Conservation (phyloP, 2,888 invertebrate species). For the Syritta pipiens region DNA sequence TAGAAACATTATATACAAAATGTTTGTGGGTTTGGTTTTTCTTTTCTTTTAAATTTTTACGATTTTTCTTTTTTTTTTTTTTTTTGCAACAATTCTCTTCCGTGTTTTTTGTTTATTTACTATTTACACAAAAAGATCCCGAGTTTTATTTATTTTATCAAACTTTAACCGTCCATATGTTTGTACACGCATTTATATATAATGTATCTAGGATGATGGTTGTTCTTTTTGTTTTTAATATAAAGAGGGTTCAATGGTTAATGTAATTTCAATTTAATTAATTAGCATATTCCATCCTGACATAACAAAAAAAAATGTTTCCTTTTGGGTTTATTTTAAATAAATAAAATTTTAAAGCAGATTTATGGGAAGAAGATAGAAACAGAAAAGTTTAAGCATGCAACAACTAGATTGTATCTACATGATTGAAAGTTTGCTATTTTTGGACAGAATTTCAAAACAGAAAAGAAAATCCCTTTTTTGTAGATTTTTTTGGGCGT, state of each 20-base stretch:
- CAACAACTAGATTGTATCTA: conserved; percentile 28
- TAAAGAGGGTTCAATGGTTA: conserved; percentile 44
- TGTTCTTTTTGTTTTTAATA: conserved; percentile 34
- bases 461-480: conserved; percentile 32
- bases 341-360: conserved; percentile 21
- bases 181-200: conserved; percentile 79
- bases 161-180: conserved; percentile 68
- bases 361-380: neutral
- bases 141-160: conserved; percentile 42
- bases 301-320: conserved; percentile 54
- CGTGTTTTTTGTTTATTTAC: conserved; percentile 39
- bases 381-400: conserved; percentile 38
- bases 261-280: conserved; percentile 20
- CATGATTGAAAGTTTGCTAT: conserved; percentile 6
- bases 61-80: conserved; percentile 54
- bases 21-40: conserved; percentile 72
- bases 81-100: conserved; percentile 63
- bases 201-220: conserved; percentile 76
- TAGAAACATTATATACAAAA: conserved; percentile 80
- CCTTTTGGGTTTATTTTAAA: conserved; percentile 30
- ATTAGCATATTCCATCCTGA: conserved; percentile 38
- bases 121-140: conserved; percentile 45
- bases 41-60: conserved; percentile 68
- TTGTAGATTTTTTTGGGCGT: neutral
- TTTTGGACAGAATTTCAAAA: conserved; percentile 3